phyloP scores from a whole-genome alignment of 2,888 invertebrate species.

The Cephalotes varians region DNA sequence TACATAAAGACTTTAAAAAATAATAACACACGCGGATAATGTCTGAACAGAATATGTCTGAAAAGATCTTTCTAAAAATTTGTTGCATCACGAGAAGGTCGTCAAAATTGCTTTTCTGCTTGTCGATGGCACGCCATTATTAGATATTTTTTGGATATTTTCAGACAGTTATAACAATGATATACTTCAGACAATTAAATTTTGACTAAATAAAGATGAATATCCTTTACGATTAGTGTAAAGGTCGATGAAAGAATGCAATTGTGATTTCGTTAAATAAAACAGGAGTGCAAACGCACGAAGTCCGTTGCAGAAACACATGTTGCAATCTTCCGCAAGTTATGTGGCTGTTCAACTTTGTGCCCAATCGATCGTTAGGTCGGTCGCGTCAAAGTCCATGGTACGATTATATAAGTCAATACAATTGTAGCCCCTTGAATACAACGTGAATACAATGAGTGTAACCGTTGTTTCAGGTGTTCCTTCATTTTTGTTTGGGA shows the following conservation, averaged over 20 bases:
- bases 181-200: not conserved
- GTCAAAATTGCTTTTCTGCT: too few species aligned
- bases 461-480: not conserved
- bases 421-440: conserved; percentile 4
- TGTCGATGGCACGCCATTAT: too few species aligned
- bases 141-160: not conserved
- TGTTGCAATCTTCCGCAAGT: conserved; percentile 17
- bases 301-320: conserved; percentile 15
- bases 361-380: conserved; percentile 28
- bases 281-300: not conserved
- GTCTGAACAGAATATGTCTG: too few species aligned
- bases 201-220: not conserved
- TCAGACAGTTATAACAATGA: not conserved
- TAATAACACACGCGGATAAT: too few species aligned
- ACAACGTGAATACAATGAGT: not conserved
- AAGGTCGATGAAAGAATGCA: not conserved
- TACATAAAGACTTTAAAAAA: too few species aligned
- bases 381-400: conserved; percentile 40
- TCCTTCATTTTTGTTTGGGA: not conserved
- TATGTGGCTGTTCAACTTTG: conserved; percentile 41
- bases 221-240: not conserved
- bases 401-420: not conserved
- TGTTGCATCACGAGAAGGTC: too few species aligned
- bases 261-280: not conserved
- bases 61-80: too few species aligned